Conservation (phyloP, 2,113 vertebrate genomes). For the Forbesichthys agassizii region DNA sequence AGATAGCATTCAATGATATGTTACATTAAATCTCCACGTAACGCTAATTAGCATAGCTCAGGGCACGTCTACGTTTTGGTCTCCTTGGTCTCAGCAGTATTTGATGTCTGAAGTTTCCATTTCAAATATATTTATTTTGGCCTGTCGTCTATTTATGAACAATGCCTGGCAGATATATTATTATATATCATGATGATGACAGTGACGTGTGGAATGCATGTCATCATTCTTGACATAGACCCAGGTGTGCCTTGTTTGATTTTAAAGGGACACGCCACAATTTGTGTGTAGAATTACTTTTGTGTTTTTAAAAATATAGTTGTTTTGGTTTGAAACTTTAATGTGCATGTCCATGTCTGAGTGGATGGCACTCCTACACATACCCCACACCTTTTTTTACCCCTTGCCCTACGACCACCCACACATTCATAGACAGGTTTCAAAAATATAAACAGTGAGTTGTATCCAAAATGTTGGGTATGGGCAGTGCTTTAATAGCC, state of each 20-base stretch:
- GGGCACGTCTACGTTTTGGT: constrained; percentile 14
- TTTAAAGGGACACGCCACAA: not conserved
- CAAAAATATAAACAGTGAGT: too few species aligned
- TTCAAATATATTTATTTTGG: constrained; percentile 17
- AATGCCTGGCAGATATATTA: too few species aligned
- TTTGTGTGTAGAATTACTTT: not conserved
- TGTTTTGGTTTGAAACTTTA: too few species aligned
- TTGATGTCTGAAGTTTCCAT: constrained; percentile 42
- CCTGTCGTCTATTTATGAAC: too few species aligned
- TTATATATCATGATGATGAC: constrained; percentile 25
- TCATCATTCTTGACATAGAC: constrained; percentile 78
- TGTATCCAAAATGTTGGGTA: too few species aligned
- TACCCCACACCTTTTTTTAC: too few species aligned
- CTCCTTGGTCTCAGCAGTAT: constrained; percentile 13
- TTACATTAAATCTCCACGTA: constrained; percentile 53
- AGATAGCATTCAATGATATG: constrained; percentile 48
- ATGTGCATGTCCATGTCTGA: too few species aligned
- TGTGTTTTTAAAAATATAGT: too few species aligned
- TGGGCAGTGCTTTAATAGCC: too few species aligned
- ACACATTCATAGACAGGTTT: too few species aligned
- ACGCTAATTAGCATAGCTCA: constrained; percentile 51
- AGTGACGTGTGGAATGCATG: constrained; percentile 71
- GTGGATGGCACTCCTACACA: too few species aligned
- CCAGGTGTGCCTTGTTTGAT: constrained; percentile 66
- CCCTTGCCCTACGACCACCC: too few species aligned